Base-by-base conservation (phyloP, 2,888 invertebrate genomes). In the Agonopterix alstromeriana region DNA sequence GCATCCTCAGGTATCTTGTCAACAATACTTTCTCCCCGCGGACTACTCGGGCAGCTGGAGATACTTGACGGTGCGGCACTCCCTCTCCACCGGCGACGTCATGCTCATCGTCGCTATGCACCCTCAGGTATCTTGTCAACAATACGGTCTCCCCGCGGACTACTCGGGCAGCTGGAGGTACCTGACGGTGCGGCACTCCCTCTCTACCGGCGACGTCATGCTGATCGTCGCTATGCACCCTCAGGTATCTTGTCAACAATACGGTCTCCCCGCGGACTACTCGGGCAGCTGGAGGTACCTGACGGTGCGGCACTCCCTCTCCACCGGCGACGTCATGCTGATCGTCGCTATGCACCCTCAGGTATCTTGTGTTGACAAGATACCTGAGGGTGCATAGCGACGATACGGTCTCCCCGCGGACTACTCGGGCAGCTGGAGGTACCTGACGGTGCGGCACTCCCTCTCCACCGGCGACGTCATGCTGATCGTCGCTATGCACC, bases 141-240 rank as follows among this genome's bases (percentile, higher is more conserved):
- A 9, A 1, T 36, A 3, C 1, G 1, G 1, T 94, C 70, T 93
- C 96, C 67, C 96, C 97, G 0, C 95, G 52, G 92, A 93, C 52
- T 95, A 97, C 70, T 89, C 91, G 0, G 98, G 99, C 0, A 91
- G 96, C 79, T 99, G 98, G 93, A 91, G 94, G 38, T 96, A 95
- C 75, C 81, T 98, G 43, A 95, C 95, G 35, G 94, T 95, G 0
- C 90, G 99, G 17, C 90, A 90, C 50, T 90, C 92, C 0, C 77
- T 82, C 3, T 65, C 77, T 1, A 90, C 90, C 0, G 91, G 92
- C 5, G 95, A 97, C 67, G 75, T 97, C 4, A 96, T 98, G 96
- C 76, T 97, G 4, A 93, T 98, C 27, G 91, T 96, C 2, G 94
- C 94, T 2, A 91, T 97, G 58, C 92, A 96, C 74, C 95, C 95